Base-by-base conservation (phyloP, 2,113 vertebrate species). In the Toxotes chatareus region DNA sequence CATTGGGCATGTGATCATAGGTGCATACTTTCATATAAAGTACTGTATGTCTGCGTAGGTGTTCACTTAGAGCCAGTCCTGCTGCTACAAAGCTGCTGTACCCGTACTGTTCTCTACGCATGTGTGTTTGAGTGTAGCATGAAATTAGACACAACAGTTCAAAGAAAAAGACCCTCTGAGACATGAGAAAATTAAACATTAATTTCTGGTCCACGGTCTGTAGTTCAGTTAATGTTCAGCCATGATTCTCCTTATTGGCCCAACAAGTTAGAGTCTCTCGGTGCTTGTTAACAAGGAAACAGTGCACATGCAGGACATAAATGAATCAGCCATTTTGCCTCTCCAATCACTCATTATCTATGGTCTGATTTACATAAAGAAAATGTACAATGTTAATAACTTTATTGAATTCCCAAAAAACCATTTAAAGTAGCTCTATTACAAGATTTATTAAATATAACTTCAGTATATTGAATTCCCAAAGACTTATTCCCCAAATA, bases 171-270 rank as follows among this genome's bases (percentile, higher is more conserved):
- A 61, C 36, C 79, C 59, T 42, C 42, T 42, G 80, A 79, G 77
- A 81, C 61, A 31, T 17, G 46, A 78, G 19, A 80, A 66, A 73
- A 86, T 85, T 64, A 70, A 78, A 86, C 67, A 76, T 86, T 77
- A 38, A 84, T 84, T 89, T 71, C 44, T 46, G 53, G 32, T 66
- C 47, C 73, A 79, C n/a, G 38, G 59, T 85, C 27, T 62, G 62
- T 65, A 76, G 73, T 83, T 83, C 67, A 78, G 47, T 66, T 74
- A 84, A 86, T 87, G 64, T 79, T 76, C 49, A 72, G 53, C 31
- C 47, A 77, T 60, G 79, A 69, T 80, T 88, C 77, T 76, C 61
- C 31, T 62, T 32, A 56, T 69, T 59, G 66, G 40, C 51, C 56
- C 66, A 66, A 69, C 56, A 55, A 79, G 42, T 66, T 19, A 5